These are phyloP conservation scores for Drosophila borborema DNA, from an alignment of 2,888 invertebrate genomes.

Conservation along the genomic window DNA sequence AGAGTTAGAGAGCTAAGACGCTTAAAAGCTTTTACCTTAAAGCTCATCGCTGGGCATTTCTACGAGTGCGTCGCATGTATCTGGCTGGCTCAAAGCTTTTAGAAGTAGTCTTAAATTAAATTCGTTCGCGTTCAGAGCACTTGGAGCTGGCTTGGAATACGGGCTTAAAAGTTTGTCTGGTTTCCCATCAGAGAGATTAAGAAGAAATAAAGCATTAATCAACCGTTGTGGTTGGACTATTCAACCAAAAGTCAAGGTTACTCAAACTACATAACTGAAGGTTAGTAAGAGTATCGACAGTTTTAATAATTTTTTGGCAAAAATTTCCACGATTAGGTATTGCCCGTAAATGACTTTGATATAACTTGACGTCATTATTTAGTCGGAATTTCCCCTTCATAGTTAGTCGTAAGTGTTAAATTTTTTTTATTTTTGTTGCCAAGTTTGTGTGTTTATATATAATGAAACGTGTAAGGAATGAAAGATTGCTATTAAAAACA, in stretches of 20 bases:
- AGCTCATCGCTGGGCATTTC: constrained; percentile 33
- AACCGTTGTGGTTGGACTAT: constrained; percentile 20
- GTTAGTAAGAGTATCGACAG: constrained; percentile 22
- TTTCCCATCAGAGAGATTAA: constrained; percentile 27
- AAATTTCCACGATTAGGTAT: constrained; percentile 18
- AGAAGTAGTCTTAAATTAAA: constrained; percentile 35
- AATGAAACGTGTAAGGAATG: background rate
- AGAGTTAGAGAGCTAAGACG: background rate
- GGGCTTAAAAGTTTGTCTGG: constrained; percentile 31
- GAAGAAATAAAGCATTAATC: constrained; percentile 39
- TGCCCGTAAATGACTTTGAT: background rate
- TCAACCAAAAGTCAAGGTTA: constrained; percentile 57
- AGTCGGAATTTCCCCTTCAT: constrained; percentile 7
- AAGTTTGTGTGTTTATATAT: background rate
- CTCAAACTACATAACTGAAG: constrained; percentile 33
- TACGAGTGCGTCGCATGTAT: constrained; percentile 26
- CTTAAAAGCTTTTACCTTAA: constrained; percentile 44
- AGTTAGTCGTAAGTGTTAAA: background rate
- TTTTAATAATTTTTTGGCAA: background rate
- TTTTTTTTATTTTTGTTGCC: too few species aligned
- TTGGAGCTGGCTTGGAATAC: constrained; percentile 5
- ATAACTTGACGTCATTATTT: constrained; percentile 38
- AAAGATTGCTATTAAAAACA: background rate
- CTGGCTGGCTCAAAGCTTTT: constrained; percentile 27
- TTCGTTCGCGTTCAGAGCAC: constrained; percentile 32